These are phyloP conservation scores for Chymomyza procnemis DNA, from an alignment of 2,888 invertebrate species.

Conservation along the genomic window DNA sequence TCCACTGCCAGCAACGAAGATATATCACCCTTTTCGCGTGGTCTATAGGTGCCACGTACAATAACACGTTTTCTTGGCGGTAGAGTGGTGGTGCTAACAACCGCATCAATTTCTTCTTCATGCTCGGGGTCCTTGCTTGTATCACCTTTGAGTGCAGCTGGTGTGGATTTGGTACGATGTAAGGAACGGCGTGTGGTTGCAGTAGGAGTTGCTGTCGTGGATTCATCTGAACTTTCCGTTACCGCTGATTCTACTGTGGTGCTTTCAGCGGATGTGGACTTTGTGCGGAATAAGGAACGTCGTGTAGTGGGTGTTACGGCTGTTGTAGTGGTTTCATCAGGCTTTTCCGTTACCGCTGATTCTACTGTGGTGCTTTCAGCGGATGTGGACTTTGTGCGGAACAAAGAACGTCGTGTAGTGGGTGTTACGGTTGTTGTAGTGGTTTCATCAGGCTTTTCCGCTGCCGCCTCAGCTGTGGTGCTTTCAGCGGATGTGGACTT, in stretches of 20 bases:
- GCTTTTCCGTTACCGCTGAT: background rate
- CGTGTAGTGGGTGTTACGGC: background rate
- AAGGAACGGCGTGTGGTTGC: background rate
- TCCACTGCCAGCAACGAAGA: constrained; percentile 66
- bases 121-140: background rate
- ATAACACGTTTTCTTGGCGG: constrained; percentile 37
- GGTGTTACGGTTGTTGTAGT: too few relatives aligned
- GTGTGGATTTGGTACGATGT: background rate
- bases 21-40: constrained; percentile 53
- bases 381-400: too few relatives aligned
- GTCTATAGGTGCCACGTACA: constrained; percentile 63
- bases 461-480: background rate
- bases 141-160: background rate
- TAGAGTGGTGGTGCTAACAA: constrained; percentile 22
- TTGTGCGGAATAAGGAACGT: background rate
- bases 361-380: constrained; percentile 10
- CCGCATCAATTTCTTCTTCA: background rate
- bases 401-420: too few relatives aligned
- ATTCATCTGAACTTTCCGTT: background rate
- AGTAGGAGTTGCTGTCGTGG: constrained; percentile 4
- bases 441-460: too few relatives aligned
- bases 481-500: constrained; percentile 6
- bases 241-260: constrained; percentile 8
- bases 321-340: constrained; percentile 4
- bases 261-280: background rate